Percentiles rank a stretch among this genome's conserved stretches.
phyloP scores from a whole-genome alignment of 2,888 invertebrate genomes.

The Napeogenes sylphis region DNA sequence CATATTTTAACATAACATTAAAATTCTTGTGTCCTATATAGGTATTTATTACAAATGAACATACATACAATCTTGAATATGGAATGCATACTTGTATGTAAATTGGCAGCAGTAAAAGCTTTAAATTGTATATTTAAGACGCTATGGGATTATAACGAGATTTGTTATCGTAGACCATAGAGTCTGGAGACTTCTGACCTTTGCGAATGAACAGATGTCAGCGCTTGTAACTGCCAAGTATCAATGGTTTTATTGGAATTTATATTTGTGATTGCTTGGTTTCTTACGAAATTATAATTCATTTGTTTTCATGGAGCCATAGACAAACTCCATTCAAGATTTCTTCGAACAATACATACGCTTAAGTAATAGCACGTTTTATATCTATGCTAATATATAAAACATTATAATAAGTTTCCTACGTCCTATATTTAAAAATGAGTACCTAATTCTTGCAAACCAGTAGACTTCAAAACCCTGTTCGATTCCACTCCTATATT shows the following conservation, averaged over 20 bases:
- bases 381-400: no score
- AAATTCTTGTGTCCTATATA: no score
- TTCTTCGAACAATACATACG: no score
- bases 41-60: no score
- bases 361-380: no score
- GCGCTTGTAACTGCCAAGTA: slow-evolving; percentile 8
- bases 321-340: not conserved
- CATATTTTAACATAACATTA: no score
- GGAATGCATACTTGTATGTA: slow-evolving; percentile 8
- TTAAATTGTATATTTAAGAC: slow-evolving; percentile 17
- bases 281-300: slow-evolving; percentile 6
- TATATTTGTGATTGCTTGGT: slow-evolving; percentile 1
- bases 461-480: no score
- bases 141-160: slow-evolving; percentile 16
- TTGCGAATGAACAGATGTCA: slow-evolving; percentile 15
- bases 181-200: slow-evolving; percentile 10
- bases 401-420: no score
- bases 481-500: no score
- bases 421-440: no score
- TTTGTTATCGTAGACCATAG: slow-evolving; percentile 15
- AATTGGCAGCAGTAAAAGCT: slow-evolving; percentile 8
- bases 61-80: slow-evolving; percentile 4
- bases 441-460: no score
- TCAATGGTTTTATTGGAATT: slow-evolving; percentile 15
- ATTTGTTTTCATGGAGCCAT: not conserved